These are phyloP conservation scores for Epinotia brunnichana DNA, from an alignment of 2,888 invertebrate genomes.

Conservation along the genomic window DNA sequence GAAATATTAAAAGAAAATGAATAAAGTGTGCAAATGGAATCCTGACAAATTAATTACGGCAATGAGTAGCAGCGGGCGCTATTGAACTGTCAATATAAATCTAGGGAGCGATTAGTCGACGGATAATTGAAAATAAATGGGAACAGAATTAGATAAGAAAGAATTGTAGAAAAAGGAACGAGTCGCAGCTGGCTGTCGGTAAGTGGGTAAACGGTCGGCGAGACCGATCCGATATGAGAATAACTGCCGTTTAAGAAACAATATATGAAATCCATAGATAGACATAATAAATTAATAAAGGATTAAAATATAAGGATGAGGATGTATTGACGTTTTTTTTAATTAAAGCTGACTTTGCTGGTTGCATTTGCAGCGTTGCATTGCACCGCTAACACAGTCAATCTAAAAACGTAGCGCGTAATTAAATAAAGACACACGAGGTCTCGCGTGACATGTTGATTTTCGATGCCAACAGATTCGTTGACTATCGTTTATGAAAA, in stretches of 20 bases:
- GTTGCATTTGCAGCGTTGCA: background rate
- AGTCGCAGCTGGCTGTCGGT: slow-evolving; percentile 65
- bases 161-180: slow-evolving; percentile 61
- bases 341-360: slow-evolving; percentile 9
- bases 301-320: background rate
- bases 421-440: background rate
- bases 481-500: background rate
- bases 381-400: slow-evolving; percentile 1
- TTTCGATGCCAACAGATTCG: background rate
- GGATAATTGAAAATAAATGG: slow-evolving; percentile 65
- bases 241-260: background rate
- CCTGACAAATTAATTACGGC: background rate
- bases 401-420: slow-evolving; percentile 2
- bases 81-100: slow-evolving; percentile 33
- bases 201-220: slow-evolving; percentile 53
- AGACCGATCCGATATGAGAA: slow-evolving; percentile 40
- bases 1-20: background rate
- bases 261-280: background rate
- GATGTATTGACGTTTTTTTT: background rate
- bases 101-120: slow-evolving; percentile 43
- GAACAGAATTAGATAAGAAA: slow-evolving; percentile 66
- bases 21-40: background rate
- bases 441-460: too few species aligned
- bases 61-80: background rate
- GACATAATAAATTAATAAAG: background rate